A percentile compares a stretch with the other conserved stretches of the same genome.
Evolutionary conservation across 2,797 vertebrate genomes (phyloP).

Genomic region (Carapus acus): DNA sequence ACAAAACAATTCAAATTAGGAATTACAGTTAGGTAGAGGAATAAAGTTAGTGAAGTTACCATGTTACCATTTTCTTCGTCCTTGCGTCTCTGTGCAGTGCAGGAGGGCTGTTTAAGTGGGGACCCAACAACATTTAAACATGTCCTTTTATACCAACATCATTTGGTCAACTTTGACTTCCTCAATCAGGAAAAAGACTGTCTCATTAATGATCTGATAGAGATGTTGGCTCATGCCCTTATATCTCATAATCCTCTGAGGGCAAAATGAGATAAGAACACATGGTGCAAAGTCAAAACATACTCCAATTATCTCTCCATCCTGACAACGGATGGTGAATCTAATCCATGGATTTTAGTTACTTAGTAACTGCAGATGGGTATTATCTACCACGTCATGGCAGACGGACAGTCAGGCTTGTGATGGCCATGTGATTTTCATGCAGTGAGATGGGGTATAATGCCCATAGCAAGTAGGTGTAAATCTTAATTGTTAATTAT

Average conservation of each 20-base stretch:
- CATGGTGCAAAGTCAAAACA: constrained; percentile 56
- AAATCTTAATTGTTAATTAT: background rate
- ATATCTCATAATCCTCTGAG: constrained; percentile 60
- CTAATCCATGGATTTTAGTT: constrained; percentile 59
- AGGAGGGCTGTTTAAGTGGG: constrained; percentile 30
- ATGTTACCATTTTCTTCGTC: constrained; percentile 52
- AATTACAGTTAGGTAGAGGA: constrained; percentile 8
- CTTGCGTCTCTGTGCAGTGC: constrained; percentile 27
- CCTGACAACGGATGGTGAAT: constrained; percentile 46
- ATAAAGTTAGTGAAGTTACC: background rate
- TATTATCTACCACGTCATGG: constrained; percentile 41
- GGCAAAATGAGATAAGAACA: constrained; percentile 48
- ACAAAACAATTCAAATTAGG: constrained; percentile 5
- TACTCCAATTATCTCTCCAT: constrained; percentile 39
- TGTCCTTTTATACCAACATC: constrained; percentile 62
- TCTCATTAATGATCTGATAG: constrained; percentile 63
- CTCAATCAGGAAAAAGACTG: constrained; percentile 54
- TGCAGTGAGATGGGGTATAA: background rate
- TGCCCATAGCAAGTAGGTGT: background rate
- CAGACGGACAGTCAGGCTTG: constrained; percentile 29
- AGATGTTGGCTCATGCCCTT: constrained; percentile 37
- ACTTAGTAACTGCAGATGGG: constrained; percentile 52
- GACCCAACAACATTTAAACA: constrained; percentile 11
- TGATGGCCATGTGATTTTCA: constrained; percentile 4
- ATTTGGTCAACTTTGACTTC: constrained; percentile 31